Evolutionary conservation across 2,113 vertebrate species (phyloP).

Genomic region (Pagrus major): DNA sequence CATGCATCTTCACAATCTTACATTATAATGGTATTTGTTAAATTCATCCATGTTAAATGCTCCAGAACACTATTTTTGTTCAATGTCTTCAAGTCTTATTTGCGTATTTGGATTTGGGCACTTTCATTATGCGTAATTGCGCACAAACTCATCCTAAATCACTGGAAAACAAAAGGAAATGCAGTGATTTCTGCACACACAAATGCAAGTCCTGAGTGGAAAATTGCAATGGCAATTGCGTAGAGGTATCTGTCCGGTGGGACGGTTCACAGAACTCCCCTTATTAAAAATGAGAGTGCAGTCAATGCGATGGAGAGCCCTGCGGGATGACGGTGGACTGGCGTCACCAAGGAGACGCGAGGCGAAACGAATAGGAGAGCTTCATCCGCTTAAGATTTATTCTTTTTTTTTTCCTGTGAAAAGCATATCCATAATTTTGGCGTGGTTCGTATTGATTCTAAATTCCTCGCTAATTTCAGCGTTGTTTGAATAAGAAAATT

Average conservation of each 20-base stretch:
- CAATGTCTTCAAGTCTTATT: neutral
- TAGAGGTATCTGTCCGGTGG: conserved; percentile 67
- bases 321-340: conserved; percentile 78
- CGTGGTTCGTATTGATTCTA: conserved; percentile 62
- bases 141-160: conserved; percentile 24
- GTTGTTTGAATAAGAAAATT: conserved; percentile 12
- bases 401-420: conserved; percentile 26
- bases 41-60: conserved; percentile 82
- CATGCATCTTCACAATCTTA: conserved; percentile 35
- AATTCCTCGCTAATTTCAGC: conserved; percentile 37
- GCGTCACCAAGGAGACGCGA: conserved; percentile 82
- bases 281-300: conserved; percentile 78
- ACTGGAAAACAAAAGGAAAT: neutral
- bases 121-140: conserved; percentile 46
- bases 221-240: conserved; percentile 57
- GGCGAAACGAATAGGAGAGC: conserved; percentile 74
- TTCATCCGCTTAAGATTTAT: conserved; percentile 58
- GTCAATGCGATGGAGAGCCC: conserved; percentile 69
- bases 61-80: neutral
- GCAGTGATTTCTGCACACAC: neutral
- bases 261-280: conserved; percentile 74
- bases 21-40: rapidly evolving
- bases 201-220: conserved; percentile 21
- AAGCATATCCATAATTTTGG: conserved; percentile 63
- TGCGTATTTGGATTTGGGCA: neutral